Evolutionary conservation across 92 coral and sea anemone species (phyloP), one percentile per base, ranked within the genome.

Genomic region (Epizoanthus rinbou): DNA sequence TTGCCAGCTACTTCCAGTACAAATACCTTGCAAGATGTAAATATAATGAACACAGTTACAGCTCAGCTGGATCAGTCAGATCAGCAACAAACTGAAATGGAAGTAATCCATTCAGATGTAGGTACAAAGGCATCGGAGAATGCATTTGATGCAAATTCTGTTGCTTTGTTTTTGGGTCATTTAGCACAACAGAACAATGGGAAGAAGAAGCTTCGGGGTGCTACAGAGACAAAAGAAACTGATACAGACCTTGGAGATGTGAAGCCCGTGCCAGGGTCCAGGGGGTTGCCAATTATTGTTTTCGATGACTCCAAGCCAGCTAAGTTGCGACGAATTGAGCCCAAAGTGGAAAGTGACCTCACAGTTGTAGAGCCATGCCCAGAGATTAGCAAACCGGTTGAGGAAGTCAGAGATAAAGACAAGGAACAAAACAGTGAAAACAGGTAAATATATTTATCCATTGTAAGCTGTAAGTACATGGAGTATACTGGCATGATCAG

Each of bases 161-260:
- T 93, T 8, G 98, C 98, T 28, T 62, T 93, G 88, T 93, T 93
- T 72, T 83, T 93, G 83, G 98, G 98, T 8, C 93, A 93, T 69
- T 87, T 93, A 70, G 98, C 98, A 21, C 97, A 93, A 50, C 92
- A 92, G 66, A 85, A 80, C 56, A 90, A 91, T 87, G 98, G 95
- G 3, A 93, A 93, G 75, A 93, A 93, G 68, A 75, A 88, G 35
- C 33, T 57, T 4, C 79, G 45, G 57, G 65, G 79, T 22, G 64
- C 74, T 2, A 21, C 25, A 2, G 59, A n/a, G 67, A 52, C 76
- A 53, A 68, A 35, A 21, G 85, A 81, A 53, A 6, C 8, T 25
- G 19, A 25, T 54, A 9, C 50, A 37, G 28, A 41, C 62, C 76
- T 28, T 0, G 75, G 65, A 50, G 76, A 81, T 21, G 43, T 81